Conservation (phyloP, 2,888 invertebrate species). For the Meganola albula region DNA sequence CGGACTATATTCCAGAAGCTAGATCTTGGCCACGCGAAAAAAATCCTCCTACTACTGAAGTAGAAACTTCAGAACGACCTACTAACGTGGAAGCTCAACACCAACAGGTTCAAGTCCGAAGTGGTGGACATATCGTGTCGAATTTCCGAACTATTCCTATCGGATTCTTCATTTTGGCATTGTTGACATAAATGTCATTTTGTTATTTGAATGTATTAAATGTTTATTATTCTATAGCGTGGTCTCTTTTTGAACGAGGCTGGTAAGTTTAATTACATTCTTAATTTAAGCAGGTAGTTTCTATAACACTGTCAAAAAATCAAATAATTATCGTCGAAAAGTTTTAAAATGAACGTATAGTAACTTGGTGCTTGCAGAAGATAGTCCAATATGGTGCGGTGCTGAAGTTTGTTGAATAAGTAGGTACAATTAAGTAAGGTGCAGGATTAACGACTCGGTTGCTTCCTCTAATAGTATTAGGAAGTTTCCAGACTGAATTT, state of each 20-base stretch:
- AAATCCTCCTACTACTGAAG: constrained; percentile 17
- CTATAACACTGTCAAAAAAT: too few species aligned
- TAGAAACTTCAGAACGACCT: constrained; percentile 23
- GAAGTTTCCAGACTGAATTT: constrained; percentile 75
- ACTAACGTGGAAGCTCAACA: constrained; percentile 36
- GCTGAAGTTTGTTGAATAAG: constrained; percentile 61
- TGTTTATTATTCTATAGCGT: constrained; percentile 11
- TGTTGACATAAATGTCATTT: constrained; percentile 33
- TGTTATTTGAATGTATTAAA: constrained; percentile 25
- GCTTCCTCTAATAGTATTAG: constrained; percentile 71
- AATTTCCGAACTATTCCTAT: constrained; percentile 28
- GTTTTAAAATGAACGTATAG: too few species aligned
- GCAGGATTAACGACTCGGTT: constrained; percentile 66
- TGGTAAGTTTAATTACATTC: too few species aligned
- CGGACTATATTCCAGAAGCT: too few species aligned
- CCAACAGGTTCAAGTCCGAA: constrained; percentile 14
- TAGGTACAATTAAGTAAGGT: constrained; percentile 73
- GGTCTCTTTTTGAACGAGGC: constrained; percentile 4
- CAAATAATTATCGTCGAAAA: background rate
- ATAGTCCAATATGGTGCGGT: constrained; percentile 13
- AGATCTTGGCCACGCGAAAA: constrained; percentile 38
- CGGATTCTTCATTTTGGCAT: constrained; percentile 31
- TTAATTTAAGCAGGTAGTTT: too few species aligned
- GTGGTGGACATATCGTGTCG: constrained; percentile 22
- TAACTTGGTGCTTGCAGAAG: background rate